Percentiles rank a stretch among this genome's conserved stretches.
These are phyloP conservation scores for Oopsacas minuta DNA, from an alignment of 37 sponge, comb jelly and placozoan genomes.

Conservation along the genomic window DNA sequence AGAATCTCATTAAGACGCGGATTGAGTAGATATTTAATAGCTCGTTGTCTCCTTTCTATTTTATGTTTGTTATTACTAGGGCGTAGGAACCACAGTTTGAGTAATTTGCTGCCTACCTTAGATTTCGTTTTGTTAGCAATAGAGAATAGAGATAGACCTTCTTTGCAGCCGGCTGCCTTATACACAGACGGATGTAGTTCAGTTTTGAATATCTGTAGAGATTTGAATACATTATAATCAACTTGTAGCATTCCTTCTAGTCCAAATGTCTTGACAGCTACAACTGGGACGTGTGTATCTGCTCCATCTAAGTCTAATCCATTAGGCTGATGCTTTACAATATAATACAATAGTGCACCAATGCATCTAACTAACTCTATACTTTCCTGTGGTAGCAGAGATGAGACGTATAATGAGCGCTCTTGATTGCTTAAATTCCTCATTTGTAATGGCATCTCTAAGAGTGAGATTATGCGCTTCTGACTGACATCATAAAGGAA, in stretches of 20 bases:
- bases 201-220: slow-evolving; percentile 83
- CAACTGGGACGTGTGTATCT: slow-evolving; percentile 49
- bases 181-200: slow-evolving; percentile 86
- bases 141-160: slow-evolving; percentile 88
- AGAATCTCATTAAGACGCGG: slow-evolving; percentile 50
- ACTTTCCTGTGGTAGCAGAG: slow-evolving; percentile 13
- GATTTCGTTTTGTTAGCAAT: slow-evolving; percentile 80
- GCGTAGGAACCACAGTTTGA: slow-evolving; percentile 84
- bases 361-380: slow-evolving; percentile 27
- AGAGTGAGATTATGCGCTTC: not conserved
- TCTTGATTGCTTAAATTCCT: not conserved
- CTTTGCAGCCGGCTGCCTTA: slow-evolving; percentile 61
- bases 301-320: slow-evolving; percentile 76
- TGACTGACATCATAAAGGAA: not conserved
- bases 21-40: slow-evolving; percentile 44
- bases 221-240: slow-evolving; percentile 24
- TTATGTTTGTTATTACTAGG: slow-evolving; percentile 47
- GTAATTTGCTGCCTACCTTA: slow-evolving; percentile 45
- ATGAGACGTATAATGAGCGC: not conserved
- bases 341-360: slow-evolving; percentile 74
- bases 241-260: slow-evolving; percentile 38
- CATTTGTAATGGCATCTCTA: not conserved
- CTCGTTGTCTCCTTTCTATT: slow-evolving; percentile 55
- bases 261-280: slow-evolving; percentile 49
- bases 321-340: slow-evolving; percentile 68